Percentiles rank a stretch among this genome's conserved stretches.
These are phyloP conservation scores for Podarcis muralis DNA, from an alignment of 2,113 vertebrate species.

Conservation along the genomic window DNA sequence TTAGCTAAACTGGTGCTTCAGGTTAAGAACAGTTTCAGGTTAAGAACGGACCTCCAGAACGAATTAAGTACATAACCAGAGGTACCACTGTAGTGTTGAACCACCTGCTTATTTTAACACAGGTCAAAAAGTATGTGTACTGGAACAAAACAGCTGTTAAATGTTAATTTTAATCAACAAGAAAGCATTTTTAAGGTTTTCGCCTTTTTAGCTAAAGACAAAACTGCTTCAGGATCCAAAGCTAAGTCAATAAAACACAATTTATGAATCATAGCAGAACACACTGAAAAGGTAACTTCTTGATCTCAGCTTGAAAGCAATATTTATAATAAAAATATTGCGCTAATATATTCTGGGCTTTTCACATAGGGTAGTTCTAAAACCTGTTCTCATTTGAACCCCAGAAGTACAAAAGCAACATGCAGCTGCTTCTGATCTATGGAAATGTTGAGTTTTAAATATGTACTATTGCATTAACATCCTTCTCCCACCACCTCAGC, in stretches of 20 bases:
- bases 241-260: slow-evolving; percentile 56
- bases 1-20: no score
- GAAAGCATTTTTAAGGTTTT: slow-evolving; percentile 44
- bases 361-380: not conserved
- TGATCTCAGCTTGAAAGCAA: slow-evolving; percentile 49
- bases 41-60: no score
- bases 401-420: not conserved
- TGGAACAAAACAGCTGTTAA: slow-evolving; percentile 56
- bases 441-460: slow-evolving; percentile 7
- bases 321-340: slow-evolving; percentile 44
- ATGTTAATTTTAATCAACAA: slow-evolving; percentile 60
- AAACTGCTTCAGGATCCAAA: slow-evolving; percentile 53
- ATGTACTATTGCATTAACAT: not conserved
- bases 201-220: slow-evolving; percentile 46
- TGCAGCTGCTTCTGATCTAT: not conserved
- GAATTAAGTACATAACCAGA: no score
- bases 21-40: no score
- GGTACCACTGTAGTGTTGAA: not conserved
- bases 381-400: slow-evolving; percentile 19
- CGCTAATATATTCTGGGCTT: not conserved
- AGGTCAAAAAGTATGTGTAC: slow-evolving; percentile 45
- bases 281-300: slow-evolving; percentile 43
- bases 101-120: slow-evolving; percentile 61
- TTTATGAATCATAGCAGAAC: slow-evolving; percentile 53
- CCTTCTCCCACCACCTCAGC: not conserved